These are phyloP conservation scores for Microcebus jonahi DNA, from an alignment of 2,113 vertebrate species.

Conservation along the genomic window DNA sequence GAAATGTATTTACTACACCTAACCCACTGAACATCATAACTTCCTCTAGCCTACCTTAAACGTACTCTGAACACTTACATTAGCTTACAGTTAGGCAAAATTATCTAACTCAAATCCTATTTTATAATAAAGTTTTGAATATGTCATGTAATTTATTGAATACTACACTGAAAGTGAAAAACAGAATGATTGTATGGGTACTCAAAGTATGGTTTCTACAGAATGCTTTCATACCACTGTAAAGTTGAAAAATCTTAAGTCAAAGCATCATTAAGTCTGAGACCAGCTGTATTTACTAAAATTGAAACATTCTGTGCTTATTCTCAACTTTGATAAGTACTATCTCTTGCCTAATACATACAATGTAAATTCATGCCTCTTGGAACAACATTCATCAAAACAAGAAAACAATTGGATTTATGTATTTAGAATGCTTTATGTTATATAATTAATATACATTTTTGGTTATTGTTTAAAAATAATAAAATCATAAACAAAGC, in stretches of 20 bases:
- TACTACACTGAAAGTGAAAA: background rate
- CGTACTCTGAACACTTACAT: background rate
- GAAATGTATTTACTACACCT: too few relatives aligned
- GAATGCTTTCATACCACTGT: background rate
- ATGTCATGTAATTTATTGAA: background rate
- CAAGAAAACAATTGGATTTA: background rate
- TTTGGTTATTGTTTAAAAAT: background rate
- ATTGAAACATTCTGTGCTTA: background rate
- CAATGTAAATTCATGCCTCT: background rate
- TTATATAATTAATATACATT: background rate
- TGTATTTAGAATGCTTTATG: background rate
- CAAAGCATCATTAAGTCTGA: background rate
- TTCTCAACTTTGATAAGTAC: background rate
- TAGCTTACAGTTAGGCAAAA: background rate
- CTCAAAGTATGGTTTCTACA: background rate
- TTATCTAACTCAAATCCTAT: background rate
- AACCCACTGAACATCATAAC: background rate
- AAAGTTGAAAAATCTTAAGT: background rate
- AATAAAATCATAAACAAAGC: background rate
- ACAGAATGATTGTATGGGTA: background rate
- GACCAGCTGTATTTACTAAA: background rate
- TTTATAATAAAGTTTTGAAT: background rate
- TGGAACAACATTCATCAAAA: background rate
- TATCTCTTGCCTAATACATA: background rate
- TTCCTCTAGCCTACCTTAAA: background rate